phyloP scores from a whole-genome alignment of 2,797 vertebrate genomes.

The Pseudomugil gertrudae region DNA sequence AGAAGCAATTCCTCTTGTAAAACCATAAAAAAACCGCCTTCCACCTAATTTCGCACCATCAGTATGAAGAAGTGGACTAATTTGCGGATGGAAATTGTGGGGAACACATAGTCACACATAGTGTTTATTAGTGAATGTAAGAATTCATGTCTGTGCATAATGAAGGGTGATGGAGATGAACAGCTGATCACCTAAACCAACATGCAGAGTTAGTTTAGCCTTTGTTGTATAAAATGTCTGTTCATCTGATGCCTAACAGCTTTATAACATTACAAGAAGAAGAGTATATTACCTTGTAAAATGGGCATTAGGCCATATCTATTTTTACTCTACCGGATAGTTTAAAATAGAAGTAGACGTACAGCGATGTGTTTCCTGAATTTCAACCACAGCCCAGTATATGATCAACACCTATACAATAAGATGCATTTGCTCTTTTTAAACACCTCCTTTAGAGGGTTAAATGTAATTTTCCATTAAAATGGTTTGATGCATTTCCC shows the following conservation, averaged over 20 bases:
- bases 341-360: constrained; percentile 43
- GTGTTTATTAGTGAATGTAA: not conserved
- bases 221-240: not conserved
- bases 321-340: constrained; percentile 21
- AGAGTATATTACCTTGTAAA: constrained; percentile 17
- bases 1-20: constrained; percentile 30
- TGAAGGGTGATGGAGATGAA: not conserved
- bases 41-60: constrained; percentile 27
- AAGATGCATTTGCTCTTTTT: constrained; percentile 6
- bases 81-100: not conserved
- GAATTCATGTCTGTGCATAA: not conserved
- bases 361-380: constrained; percentile 1
- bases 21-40: constrained; percentile 43
- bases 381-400: constrained; percentile 38
- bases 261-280: not conserved
- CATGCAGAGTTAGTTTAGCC: constrained; percentile 14
- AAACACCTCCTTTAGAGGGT: constrained; percentile 1
- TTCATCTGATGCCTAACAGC: constrained; percentile 10
- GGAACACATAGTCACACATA: not conserved
- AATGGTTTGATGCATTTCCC: not conserved
- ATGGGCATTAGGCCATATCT: not conserved
- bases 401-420: constrained; percentile 3
- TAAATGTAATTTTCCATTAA: constrained; percentile 35
- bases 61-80: constrained; percentile 17
- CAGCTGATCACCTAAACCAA: not conserved